phyloP scores from a whole-genome alignment of 2,797 vertebrate genomes.

The Galago senegalensis region DNA sequence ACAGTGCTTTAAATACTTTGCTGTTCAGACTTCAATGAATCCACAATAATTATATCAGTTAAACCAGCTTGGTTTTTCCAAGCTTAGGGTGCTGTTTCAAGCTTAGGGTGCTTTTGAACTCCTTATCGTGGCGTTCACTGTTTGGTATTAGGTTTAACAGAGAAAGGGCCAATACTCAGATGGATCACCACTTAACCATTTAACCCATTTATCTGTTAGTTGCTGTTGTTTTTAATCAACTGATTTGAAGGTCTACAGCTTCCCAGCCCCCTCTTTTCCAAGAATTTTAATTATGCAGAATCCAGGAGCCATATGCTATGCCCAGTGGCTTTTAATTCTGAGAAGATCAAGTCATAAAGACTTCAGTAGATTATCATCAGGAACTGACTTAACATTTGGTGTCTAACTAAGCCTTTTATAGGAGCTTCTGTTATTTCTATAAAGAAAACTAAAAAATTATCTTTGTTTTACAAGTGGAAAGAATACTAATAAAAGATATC shows the following conservation, averaged over 20 bases:
- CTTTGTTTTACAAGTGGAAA: constrained; percentile 62
- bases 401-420: constrained; percentile 63
- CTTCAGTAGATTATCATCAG: constrained; percentile 70
- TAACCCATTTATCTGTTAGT: constrained; percentile 60
- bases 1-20: constrained; percentile 84
- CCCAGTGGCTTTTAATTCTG: constrained; percentile 68
- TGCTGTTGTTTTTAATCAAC: constrained; percentile 60
- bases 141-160: constrained; percentile 74
- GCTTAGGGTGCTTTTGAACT: constrained; percentile 69
- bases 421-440: constrained; percentile 39
- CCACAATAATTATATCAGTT: constrained; percentile 83
- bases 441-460: constrained; percentile 57
- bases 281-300: constrained; percentile 71
- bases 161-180: constrained; percentile 48
- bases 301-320: constrained; percentile 48
- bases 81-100: constrained; percentile 74
- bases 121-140: constrained; percentile 41
- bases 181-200: constrained; percentile 67
- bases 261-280: constrained; percentile 44
- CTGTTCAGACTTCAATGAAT: constrained; percentile 83
- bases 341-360: constrained; percentile 74
- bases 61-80: constrained; percentile 78
- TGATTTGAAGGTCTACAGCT: neutral
- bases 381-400: constrained; percentile 66
- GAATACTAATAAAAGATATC: neutral